These are phyloP conservation scores for Zosterops japonicus DNA, from an alignment of 2,113 vertebrate genomes.

Conservation along the genomic window DNA sequence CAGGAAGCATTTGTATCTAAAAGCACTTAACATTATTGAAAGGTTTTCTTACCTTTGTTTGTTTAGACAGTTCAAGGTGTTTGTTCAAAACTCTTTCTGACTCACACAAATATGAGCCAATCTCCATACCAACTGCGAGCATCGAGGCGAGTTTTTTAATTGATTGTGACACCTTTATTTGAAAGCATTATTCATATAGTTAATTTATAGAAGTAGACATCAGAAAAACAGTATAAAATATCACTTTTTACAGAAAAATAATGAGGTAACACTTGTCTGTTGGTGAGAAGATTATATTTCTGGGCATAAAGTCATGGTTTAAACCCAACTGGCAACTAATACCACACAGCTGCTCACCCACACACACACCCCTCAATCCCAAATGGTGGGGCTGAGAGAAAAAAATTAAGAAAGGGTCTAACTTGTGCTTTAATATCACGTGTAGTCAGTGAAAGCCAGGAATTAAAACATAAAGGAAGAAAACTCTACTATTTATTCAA, in stretches of 20 bases:
- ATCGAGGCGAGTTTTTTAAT: conserved; percentile 68
- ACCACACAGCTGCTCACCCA: not conserved
- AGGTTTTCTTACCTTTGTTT: conserved; percentile 77
- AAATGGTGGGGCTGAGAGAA: not conserved
- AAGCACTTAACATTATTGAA: not conserved
- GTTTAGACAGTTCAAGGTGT: conserved; percentile 77
- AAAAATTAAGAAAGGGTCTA: not conserved
- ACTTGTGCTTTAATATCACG: not conserved
- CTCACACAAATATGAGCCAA: conserved; percentile 68
- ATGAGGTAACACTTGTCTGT: not conserved
- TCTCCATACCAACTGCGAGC: conserved; percentile 67
- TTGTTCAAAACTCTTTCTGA: conserved; percentile 73
- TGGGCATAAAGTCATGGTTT: not conserved
- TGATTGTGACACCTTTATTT: conserved; percentile 72
- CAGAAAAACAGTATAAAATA: not conserved
- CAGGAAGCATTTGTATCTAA: not conserved
- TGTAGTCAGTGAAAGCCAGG: not conserved
- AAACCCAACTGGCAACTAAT: not conserved
- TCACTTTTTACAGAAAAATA: not conserved
- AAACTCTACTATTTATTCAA: not conserved
- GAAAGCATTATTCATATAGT: conserved; percentile 16
- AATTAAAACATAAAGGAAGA: not conserved
- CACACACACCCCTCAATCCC: not conserved
- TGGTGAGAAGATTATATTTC: not conserved
- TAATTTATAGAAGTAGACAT: not conserved